Percentiles rank a stretch among this genome's conserved stretches.
Evolutionary conservation across 2,888 invertebrate species (phyloP).

Genomic region (Euzetes globulus): DNA sequence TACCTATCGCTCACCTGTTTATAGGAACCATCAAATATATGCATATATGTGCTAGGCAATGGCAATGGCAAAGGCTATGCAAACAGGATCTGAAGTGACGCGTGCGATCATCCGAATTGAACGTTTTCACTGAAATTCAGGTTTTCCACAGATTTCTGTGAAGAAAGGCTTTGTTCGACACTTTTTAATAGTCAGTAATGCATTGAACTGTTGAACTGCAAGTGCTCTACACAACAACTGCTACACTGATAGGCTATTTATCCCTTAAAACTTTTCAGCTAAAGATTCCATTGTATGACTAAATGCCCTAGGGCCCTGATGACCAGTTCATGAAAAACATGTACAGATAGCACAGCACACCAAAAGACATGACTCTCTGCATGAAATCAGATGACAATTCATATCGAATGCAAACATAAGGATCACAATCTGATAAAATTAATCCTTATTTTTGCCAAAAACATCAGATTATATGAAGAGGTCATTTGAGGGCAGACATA

Average conservation of each 20-base stretch:
- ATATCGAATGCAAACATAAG: neutral
- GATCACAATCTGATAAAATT: constrained; percentile 11
- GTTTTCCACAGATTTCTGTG: neutral
- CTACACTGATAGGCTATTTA: neutral
- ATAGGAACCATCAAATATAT: neutral
- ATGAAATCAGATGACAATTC: neutral
- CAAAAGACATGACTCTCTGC: constrained; percentile 6
- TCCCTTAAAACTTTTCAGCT: neutral
- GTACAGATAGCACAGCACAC: neutral
- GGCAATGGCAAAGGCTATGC: neutral
- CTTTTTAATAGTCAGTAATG: neutral
- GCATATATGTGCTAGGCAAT: too few species aligned
- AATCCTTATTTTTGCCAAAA: constrained; percentile 8
- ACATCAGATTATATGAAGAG: neutral
- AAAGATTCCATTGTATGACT: constrained; percentile 15
- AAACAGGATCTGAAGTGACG: constrained; percentile 25
- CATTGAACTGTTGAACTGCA: neutral
- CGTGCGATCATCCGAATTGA: constrained; percentile 2
- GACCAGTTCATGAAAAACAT: constrained; percentile 16
- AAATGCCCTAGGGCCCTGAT: constrained; percentile 17
- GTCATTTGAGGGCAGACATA: constrained; percentile 4
- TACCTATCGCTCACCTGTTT: constrained; percentile 6
- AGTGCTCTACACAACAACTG: neutral
- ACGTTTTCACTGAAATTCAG: constrained; percentile 4
- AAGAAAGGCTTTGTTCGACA: constrained; percentile 18